phyloP scores from a whole-genome alignment of 2,888 invertebrate genomes.

The Chelonus formosanus region DNA sequence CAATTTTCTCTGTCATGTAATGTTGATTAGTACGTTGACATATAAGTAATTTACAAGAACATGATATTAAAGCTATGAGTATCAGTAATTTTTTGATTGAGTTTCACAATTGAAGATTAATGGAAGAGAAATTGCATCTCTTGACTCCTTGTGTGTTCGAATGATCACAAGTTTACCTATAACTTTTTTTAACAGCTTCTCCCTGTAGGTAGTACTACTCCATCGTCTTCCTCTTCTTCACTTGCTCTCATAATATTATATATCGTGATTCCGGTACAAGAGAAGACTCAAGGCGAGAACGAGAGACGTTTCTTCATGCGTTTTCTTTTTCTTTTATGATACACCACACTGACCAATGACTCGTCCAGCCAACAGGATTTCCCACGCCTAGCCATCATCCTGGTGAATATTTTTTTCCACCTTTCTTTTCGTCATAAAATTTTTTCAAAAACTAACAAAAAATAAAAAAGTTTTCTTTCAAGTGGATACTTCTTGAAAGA shows the following conservation, averaged over 20 bases:
- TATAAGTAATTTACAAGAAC: neutral
- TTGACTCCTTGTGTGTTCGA: neutral
- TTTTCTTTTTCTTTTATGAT: constrained; percentile 17
- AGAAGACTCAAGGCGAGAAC: constrained; percentile 12
- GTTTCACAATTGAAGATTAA: constrained; percentile 7
- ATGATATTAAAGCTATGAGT: neutral
- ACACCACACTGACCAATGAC: constrained; percentile 28
- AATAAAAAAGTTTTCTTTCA: too few relatives aligned
- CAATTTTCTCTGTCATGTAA: too few relatives aligned
- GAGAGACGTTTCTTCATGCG: constrained; percentile 20
- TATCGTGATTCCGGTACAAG: constrained; percentile 21
- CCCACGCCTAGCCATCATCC: constrained; percentile 15
- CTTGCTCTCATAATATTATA: constrained; percentile 24
- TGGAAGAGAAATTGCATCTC: neutral
- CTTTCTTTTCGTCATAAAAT: neutral
- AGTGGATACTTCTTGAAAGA: too few relatives aligned
- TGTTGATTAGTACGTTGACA: too few relatives aligned
- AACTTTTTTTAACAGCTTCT: constrained; percentile 1
- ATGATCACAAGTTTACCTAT: neutral
- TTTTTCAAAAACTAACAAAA: too few relatives aligned
- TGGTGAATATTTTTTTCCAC: neutral
- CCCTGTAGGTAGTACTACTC: neutral
- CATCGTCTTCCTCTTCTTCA: neutral
- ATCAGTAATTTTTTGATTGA: neutral
- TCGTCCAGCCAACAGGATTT: constrained; percentile 19